phyloP scores from a whole-genome alignment of 2,888 invertebrate species.

The Heliconius ismenius region DNA sequence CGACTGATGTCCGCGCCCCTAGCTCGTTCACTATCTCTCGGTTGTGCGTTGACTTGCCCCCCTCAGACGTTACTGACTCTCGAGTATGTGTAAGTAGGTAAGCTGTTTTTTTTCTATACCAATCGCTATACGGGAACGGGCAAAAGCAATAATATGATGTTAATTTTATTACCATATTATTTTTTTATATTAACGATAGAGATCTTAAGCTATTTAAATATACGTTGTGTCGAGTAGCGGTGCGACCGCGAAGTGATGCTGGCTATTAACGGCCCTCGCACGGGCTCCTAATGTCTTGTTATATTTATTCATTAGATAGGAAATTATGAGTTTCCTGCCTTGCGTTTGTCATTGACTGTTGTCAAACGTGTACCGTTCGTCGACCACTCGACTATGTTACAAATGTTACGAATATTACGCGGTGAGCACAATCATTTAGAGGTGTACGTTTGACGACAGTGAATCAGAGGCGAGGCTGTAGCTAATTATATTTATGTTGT shows the following conservation, averaged over 20 bases:
- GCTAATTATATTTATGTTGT: conserved; percentile 81
- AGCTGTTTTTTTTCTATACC: conserved; percentile 79
- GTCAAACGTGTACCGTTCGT: background rate
- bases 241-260: conserved; percentile 79
- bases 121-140: conserved; percentile 83
- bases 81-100: conserved; percentile 76
- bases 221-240: conserved; percentile 76
- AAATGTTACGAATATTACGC: background rate
- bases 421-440: background rate
- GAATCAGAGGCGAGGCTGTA: conserved; percentile 50
- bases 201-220: conserved; percentile 75
- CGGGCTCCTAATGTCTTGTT: conserved; percentile 74
- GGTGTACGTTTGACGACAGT: background rate
- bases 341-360: conserved; percentile 2
- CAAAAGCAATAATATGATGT: conserved; percentile 83
- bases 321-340: conserved; percentile 77
- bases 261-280: conserved; percentile 71
- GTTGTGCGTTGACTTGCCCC: conserved; percentile 80
- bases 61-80: conserved; percentile 44
- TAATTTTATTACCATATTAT: conserved; percentile 83
- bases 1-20: conserved; percentile 73
- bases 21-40: conserved; percentile 77
- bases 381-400: background rate
- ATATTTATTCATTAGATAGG: conserved; percentile 81
- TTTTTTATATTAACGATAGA: conserved; percentile 80